phyloP scores from a whole-genome alignment of 2,797 vertebrate genomes.

The Falco rusticolus region DNA sequence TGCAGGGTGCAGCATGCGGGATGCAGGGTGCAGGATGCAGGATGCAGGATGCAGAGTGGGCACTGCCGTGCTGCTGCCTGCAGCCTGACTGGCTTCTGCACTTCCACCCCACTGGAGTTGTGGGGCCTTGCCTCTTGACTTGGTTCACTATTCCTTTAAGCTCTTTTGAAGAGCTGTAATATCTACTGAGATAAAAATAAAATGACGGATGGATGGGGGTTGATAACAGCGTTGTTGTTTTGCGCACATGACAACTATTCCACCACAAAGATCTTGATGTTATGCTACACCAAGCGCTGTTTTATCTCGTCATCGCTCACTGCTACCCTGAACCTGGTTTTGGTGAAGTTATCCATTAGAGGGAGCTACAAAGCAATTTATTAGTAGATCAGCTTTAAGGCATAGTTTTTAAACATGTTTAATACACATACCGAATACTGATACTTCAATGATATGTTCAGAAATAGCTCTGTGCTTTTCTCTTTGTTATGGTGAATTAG shows the following conservation, averaged over 20 bases:
- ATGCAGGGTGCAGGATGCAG: neutral
- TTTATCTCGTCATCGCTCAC: neutral
- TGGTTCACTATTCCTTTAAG: neutral
- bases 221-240: neutral
- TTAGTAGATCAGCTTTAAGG: neutral
- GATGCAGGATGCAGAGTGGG: neutral
- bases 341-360: neutral
- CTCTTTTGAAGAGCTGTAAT: neutral
- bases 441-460: neutral
- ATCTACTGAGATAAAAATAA: neutral
- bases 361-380: slow-evolving; percentile 56
- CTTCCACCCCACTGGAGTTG: fast-evolving
- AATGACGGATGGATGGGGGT: neutral
- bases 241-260: neutral
- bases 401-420: neutral
- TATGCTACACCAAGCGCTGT: neutral
- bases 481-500: neutral
- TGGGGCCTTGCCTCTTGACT: neutral
- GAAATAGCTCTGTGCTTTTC: neutral
- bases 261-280: neutral
- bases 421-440: neutral
- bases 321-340: neutral
- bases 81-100: neutral
- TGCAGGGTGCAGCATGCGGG: fast-evolving
- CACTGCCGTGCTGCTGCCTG: neutral